A percentile compares a stretch with the other conserved stretches of the same genome.
Evolutionary conservation across 2,888 invertebrate species (phyloP).

Genomic region (Brachypterus glaber): DNA sequence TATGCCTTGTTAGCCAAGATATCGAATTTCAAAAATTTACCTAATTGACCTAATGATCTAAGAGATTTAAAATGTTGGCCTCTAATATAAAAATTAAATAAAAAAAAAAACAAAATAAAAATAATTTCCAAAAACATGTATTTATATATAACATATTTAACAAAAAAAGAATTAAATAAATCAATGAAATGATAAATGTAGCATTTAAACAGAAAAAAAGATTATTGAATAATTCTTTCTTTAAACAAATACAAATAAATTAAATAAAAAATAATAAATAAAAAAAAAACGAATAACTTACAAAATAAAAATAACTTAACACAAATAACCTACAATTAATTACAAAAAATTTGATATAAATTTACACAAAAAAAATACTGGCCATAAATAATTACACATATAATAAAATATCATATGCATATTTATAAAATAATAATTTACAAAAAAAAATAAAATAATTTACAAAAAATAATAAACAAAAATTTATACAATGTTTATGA

Average conservation of each 20-base stretch:
- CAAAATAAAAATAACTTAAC: slow-evolving; percentile 18
- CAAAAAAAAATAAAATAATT: slow-evolving; percentile 14
- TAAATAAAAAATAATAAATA: slow-evolving; percentile 18
- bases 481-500: no score
- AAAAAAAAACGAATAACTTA: slow-evolving; percentile 16
- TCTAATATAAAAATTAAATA: slow-evolving; percentile 26
- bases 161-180: no score
- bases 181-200: no score
- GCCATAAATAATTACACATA: slow-evolving; percentile 16
- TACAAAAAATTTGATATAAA: slow-evolving; percentile 15
- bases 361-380: slow-evolving; percentile 18
- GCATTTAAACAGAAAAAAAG: no score
- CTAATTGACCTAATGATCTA: no score
- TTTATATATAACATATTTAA: slow-evolving; percentile 23
- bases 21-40: no score
- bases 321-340: slow-evolving; percentile 18
- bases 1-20: no score
- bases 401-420: slow-evolving; percentile 13
- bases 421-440: slow-evolving; percentile 14
- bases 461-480: slow-evolving; percentile 19
- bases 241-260: slow-evolving; percentile 21
- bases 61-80: no score
- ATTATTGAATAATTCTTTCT: no score
- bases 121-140: slow-evolving; percentile 24
- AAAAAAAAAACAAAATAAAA: slow-evolving; percentile 18